Conservation (phyloP, 2,113 vertebrate genomes). For the Myotis davidii region DNA sequence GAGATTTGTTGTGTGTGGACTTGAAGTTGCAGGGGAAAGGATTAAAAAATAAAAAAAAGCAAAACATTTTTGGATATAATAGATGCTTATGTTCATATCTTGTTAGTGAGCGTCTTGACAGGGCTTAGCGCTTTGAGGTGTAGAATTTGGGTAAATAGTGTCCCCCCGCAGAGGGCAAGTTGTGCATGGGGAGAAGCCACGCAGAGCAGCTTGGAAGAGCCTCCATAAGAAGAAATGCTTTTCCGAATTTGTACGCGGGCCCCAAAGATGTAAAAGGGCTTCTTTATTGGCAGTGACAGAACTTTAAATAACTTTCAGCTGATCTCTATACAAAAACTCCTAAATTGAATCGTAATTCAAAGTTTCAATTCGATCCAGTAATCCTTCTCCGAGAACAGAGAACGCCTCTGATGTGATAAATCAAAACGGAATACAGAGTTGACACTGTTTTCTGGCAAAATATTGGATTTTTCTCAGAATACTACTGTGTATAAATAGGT, state of each 20-base stretch:
- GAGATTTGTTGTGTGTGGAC: not conserved
- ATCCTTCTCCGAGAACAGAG: constrained; percentile 21
- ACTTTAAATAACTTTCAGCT: constrained; percentile 66
- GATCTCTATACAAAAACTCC: constrained; percentile 35
- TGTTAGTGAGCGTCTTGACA: constrained; percentile 60
- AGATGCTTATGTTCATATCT: constrained; percentile 64
- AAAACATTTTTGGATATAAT: constrained; percentile 43
- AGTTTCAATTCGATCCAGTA: constrained; percentile 43
- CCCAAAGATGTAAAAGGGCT: constrained; percentile 23
- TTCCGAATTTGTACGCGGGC: constrained; percentile 47
- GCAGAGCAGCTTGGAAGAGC: constrained; percentile 50
- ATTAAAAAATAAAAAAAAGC: constrained; percentile 52
- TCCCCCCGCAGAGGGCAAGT: constrained; percentile 48
- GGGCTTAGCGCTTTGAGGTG: constrained; percentile 48
- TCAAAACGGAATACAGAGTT: constrained; percentile 48
- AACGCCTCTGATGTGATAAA: constrained; percentile 40
- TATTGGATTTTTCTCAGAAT: constrained; percentile 45
- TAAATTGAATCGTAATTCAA: constrained; percentile 64
- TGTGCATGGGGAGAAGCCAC: not conserved
- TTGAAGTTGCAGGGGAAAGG: constrained; percentile 34
- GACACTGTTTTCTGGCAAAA: constrained; percentile 30
- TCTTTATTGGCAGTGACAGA: constrained; percentile 54
- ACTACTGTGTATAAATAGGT: not conserved
- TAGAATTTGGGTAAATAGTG: constrained; percentile 58
- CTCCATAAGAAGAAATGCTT: constrained; percentile 56